phyloP scores from a whole-genome alignment of 2,113 vertebrate species.

The Gymnarchus niloticus region DNA sequence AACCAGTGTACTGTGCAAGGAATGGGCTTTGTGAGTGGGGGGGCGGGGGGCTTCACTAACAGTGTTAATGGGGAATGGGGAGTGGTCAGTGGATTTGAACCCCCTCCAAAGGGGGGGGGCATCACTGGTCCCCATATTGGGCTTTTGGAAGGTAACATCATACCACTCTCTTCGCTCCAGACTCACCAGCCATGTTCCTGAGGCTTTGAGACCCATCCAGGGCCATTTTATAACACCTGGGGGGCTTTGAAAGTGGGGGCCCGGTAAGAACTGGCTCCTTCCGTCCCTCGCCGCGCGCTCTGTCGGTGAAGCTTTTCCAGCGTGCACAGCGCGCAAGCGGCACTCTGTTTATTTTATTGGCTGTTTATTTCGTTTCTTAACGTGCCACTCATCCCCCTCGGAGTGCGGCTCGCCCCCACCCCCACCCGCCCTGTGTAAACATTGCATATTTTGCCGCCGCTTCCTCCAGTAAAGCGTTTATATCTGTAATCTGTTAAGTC shows the following conservation, averaged over 20 bases:
- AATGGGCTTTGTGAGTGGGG: too few species aligned
- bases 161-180: slow-evolving; percentile 17
- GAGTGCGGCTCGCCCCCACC: slow-evolving; percentile 28
- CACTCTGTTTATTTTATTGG: slow-evolving; percentile 44
- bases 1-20: not conserved
- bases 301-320: slow-evolving; percentile 29
- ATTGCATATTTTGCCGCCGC: slow-evolving; percentile 56
- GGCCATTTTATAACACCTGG: slow-evolving; percentile 27
- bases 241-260: slow-evolving; percentile 1
- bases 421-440: slow-evolving; percentile 58
- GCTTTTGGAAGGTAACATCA: too few species aligned
- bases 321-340: slow-evolving; percentile 24
- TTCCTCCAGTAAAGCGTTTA: slow-evolving; percentile 62
- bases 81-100: slow-evolving; percentile 26
- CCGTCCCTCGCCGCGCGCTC: not conserved
- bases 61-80: too few species aligned
- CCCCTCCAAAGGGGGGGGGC: slow-evolving; percentile 32
- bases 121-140: too few species aligned
- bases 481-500: slow-evolving; percentile 72
- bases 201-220: slow-evolving; percentile 35
- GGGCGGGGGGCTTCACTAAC: too few species aligned
- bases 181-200: not conserved
- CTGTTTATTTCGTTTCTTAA: slow-evolving; percentile 47
- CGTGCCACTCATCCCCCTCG: slow-evolving; percentile 36
- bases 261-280: slow-evolving; percentile 9